A percentile compares a stretch with the other conserved stretches of the same genome.
Evolutionary conservation across 2,888 invertebrate genomes (phyloP).

Genomic region (Perdita meconis): DNA sequence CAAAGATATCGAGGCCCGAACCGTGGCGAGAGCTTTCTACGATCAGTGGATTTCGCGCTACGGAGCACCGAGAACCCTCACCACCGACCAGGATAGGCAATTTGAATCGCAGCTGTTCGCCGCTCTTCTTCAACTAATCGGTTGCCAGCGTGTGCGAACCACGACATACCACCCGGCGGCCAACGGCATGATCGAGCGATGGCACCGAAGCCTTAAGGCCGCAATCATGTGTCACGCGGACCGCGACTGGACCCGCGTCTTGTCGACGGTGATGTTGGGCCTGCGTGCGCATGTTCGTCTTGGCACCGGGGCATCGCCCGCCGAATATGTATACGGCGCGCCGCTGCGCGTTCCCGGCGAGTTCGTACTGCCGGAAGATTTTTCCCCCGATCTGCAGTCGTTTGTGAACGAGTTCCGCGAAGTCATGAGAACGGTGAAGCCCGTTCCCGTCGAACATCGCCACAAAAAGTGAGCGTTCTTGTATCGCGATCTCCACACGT

Average conservation of each 20-base stretch:
- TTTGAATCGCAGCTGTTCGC: not conserved
- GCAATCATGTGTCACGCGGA: not conserved
- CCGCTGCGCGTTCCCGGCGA: not conserved
- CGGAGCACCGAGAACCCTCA: too few relatives aligned
- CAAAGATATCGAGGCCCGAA: too few relatives aligned
- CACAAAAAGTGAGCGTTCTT: too few relatives aligned
- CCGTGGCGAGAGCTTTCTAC: too few relatives aligned
- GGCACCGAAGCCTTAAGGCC: not conserved
- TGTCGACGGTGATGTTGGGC: not conserved
- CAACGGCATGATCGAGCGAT: conserved; percentile 46
- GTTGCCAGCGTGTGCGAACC: conserved; percentile 10
- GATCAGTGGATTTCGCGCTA: too few relatives aligned
- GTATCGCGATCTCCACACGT: too few relatives aligned
- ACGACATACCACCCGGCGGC: conserved; percentile 64
- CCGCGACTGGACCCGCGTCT: not conserved
- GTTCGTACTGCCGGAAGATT: not conserved
- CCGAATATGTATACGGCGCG: not conserved
- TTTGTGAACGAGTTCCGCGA: too few relatives aligned
- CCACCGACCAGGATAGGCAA: too few relatives aligned
- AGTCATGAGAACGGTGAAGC: too few relatives aligned
- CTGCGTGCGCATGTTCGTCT: not conserved
- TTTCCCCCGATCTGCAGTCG: too few relatives aligned
- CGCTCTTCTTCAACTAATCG: not conserved
- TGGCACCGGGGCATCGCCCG: not conserved
- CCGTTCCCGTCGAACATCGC: too few relatives aligned